A percentile compares a stretch with the other conserved stretches of the same genome.
Conservation (phyloP, 2,113 vertebrate species). For the Podarcis raffonei region DNA sequence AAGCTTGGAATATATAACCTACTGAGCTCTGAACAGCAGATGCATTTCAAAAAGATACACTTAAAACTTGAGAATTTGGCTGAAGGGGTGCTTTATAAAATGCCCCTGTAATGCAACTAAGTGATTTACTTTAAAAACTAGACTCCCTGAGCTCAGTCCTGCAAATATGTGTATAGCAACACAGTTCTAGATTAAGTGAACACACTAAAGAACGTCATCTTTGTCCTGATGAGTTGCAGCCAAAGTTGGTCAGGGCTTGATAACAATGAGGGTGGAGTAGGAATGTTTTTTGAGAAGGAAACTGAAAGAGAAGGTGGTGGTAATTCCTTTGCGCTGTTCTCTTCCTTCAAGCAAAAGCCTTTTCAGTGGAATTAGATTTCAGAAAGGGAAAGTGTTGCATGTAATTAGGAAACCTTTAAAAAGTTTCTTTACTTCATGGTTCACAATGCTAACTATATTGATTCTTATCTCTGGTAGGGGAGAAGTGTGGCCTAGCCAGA, state of each 20-base stretch:
- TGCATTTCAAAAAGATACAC: not conserved
- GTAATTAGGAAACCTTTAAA: not conserved
- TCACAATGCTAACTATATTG: not conserved
- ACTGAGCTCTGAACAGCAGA: not conserved
- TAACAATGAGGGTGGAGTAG: not conserved
- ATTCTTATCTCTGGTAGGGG: not conserved
- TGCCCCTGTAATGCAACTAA: not conserved
- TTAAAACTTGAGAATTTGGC: not conserved
- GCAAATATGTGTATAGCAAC: not conserved
- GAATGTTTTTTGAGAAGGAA: not conserved
- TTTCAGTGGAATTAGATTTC: not conserved
- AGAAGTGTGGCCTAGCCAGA: not conserved
- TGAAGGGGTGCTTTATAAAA: not conserved
- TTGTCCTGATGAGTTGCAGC: not conserved
- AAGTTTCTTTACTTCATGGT: not conserved
- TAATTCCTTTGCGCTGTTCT: not conserved
- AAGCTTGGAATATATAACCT: not conserved
- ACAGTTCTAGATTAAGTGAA: not conserved
- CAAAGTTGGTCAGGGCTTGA: not conserved
- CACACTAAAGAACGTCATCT: not conserved
- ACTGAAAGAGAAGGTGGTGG: not conserved
- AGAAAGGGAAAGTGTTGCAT: not conserved
- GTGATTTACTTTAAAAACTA: not conserved
- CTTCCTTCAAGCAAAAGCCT: not conserved
- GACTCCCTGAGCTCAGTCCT: not conserved